phyloP scores from a whole-genome alignment of 2,888 invertebrate species.

The Drosophila hamatofila region DNA sequence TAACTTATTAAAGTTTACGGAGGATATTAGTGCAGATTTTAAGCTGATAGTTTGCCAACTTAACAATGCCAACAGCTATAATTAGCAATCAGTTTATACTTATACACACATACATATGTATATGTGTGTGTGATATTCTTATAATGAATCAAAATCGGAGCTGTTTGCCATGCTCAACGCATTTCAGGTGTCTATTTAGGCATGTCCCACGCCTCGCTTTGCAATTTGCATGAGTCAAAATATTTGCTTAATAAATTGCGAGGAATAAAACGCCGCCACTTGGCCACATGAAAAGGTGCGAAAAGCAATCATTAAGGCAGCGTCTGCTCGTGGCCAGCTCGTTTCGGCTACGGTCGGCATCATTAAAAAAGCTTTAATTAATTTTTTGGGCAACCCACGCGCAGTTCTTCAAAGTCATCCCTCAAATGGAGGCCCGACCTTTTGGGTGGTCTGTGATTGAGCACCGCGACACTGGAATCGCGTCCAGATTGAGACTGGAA shows the following conservation, averaged over 20 bases:
- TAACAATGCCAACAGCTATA: too few species aligned
- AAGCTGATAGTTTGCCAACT: too few species aligned
- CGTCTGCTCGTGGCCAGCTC: constrained; percentile 1
- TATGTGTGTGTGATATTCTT: background rate
- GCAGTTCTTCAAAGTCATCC: constrained; percentile 60
- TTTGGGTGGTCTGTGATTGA: constrained; percentile 68
- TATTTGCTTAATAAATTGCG: constrained; percentile 69
- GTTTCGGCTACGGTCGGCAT: constrained; percentile 57
- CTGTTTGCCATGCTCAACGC: background rate
- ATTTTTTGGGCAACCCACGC: constrained; percentile 67
- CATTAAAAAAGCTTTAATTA: constrained; percentile 78
- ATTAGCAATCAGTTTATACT: background rate
- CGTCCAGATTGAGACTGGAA: constrained; percentile 16
- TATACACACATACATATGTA: background rate
- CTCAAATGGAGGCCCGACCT: constrained; percentile 52
- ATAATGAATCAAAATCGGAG: background rate
- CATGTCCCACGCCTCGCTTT: constrained; percentile 19
- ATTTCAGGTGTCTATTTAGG: constrained; percentile 17
- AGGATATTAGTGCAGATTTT: too few species aligned
- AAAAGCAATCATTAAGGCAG: constrained; percentile 75
- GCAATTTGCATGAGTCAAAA: constrained; percentile 72
- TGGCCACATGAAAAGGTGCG: constrained; percentile 67
- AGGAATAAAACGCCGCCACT: constrained; percentile 18
- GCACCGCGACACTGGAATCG: constrained; percentile 26
- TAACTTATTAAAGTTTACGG: too few species aligned